Evolutionary conservation across 2,113 vertebrate species (phyloP), one percentile per base, ranked within the genome.

Genomic region (Otocyon megalotis): DNA sequence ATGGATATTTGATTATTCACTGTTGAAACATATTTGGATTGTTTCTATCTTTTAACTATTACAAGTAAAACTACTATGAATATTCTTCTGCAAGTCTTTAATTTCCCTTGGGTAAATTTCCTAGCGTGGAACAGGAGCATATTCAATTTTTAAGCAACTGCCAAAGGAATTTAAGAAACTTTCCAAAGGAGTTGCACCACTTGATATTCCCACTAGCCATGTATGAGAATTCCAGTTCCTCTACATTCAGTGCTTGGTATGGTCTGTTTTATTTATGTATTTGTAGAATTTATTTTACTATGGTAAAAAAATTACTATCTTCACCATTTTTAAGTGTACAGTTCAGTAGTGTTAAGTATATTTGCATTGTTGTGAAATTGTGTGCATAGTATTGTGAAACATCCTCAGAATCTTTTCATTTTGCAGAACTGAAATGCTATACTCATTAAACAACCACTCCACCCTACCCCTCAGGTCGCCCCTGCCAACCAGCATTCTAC

Each of bases 321-420:
- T 67, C 30, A 56, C 69, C 11, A 65, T 37, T 88, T 24, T 80
- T 91, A 88, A 63, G 56, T 13, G 12, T 72, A 30, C 0, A 17
- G 17, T 58, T 77, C 13, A 19, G 13, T 50, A 15, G 20, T 63
- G 17, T 71, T 83, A 58, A 65, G 43, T n/a, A 15, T 58, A 80
- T 30, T 81, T 86, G 72, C 11, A n/a, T 67, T 37, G 30, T 81
- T 74, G 13, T 89, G 43, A 89, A 74, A 74, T 35, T 80, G 85
- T 50, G 26, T 28, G 50, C 43, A 8, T 50, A 77, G 30, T 77
- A 24, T 76, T 76, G 9, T 79, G 60, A 89, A 65, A 74, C 35
- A 86, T 93, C 54, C 85, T 54, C 30, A 90, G 76, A 89, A 81
- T 14, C 26, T 65, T 80, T 89, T 90, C 15, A 30, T 84, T n/a